These are phyloP conservation scores for Eretmocerus hayati DNA, from an alignment of 2,888 invertebrate genomes.

Conservation along the genomic window DNA sequence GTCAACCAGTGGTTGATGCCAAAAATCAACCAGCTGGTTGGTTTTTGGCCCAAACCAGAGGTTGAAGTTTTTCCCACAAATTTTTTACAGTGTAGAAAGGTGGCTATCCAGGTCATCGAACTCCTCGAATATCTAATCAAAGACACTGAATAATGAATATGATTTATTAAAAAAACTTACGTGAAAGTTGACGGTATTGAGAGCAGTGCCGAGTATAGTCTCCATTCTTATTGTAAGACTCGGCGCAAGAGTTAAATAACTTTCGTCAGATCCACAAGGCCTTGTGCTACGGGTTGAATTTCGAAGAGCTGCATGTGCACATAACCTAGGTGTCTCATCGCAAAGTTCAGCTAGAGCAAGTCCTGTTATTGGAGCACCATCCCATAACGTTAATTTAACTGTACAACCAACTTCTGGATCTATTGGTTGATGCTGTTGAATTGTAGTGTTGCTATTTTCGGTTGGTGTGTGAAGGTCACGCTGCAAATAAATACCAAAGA, in stretches of 20 bases:
- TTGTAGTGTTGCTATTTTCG: background rate
- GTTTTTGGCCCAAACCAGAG: too few relatives aligned
- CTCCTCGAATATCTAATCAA: background rate
- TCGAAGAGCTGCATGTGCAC: conserved; percentile 71
- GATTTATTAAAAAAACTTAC: conserved; percentile 32
- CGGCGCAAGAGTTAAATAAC: conserved; percentile 60
- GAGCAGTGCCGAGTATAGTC: conserved; percentile 56
- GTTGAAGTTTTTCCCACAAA: too few relatives aligned
- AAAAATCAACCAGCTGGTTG: too few relatives aligned
- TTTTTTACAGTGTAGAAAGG: too few relatives aligned
- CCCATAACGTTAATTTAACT: conserved; percentile 41
- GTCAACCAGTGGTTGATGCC: too few relatives aligned
- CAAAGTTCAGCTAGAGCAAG: conserved; percentile 38
- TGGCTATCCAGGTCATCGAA: too few relatives aligned
- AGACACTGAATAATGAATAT: background rate
- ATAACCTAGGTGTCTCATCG: conserved; percentile 67
- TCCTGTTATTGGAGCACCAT: conserved; percentile 37
- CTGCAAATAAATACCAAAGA: too few relatives aligned
- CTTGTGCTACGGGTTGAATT: conserved; percentile 69
- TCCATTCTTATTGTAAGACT: conserved; percentile 41
- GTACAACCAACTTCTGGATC: conserved; percentile 27
- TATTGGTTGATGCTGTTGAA: conserved; percentile 22
- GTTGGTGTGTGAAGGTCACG: conserved; percentile 40
- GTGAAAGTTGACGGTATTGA: conserved; percentile 58
- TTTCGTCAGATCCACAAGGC: conserved; percentile 72